Conservation (phyloP, 2,797 vertebrate genomes). For the Molothrus ater region DNA sequence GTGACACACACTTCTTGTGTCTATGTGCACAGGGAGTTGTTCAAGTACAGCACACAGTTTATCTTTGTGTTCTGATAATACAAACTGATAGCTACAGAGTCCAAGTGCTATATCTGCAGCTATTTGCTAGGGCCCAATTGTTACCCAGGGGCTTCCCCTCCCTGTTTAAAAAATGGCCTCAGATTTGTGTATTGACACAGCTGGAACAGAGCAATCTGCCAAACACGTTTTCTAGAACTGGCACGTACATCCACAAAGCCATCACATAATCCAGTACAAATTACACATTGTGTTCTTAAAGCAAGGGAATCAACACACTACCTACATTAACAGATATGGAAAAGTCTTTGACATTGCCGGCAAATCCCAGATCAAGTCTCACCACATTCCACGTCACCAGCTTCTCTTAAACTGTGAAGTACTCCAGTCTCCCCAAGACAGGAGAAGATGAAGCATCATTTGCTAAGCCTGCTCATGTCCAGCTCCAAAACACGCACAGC, state of each 20-base stretch:
- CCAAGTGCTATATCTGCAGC: constrained; percentile 5
- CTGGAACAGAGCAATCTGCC: constrained; percentile 47
- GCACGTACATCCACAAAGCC: neutral
- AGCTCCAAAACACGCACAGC: neutral
- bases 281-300: neutral
- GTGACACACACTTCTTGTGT: neutral
- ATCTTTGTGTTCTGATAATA: neutral
- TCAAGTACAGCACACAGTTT: neutral
- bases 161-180: neutral
- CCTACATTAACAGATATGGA: neutral
- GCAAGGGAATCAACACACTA: neutral
- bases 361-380: neutral
- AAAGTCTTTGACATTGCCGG: neutral
- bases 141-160: constrained; percentile 44
- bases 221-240: constrained; percentile 45
- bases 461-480: neutral
- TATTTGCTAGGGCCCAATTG: constrained; percentile 5
- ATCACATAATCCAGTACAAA: constrained; percentile 19
- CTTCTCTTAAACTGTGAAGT: neutral
- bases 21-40: neutral
- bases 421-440: neutral
- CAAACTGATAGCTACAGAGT: neutral
- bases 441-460: neutral
- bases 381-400: neutral
- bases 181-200: constrained; percentile 57